phyloP scores from a whole-genome alignment of 2,888 invertebrate species.

The Psococerastis gibbosa region DNA sequence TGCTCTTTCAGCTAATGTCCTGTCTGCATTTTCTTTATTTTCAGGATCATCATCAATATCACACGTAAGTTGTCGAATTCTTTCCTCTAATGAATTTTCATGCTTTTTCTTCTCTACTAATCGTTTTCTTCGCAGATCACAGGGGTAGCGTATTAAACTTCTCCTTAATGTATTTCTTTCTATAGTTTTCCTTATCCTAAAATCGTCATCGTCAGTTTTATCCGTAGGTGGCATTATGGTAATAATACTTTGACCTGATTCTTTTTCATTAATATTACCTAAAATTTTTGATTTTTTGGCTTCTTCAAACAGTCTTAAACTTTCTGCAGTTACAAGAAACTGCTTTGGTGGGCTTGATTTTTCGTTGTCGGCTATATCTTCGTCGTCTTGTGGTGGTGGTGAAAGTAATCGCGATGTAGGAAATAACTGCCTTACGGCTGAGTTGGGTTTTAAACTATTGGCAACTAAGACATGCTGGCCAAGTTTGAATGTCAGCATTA shows the following conservation, averaged over 20 bases:
- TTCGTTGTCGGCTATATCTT: slow-evolving; percentile 19
- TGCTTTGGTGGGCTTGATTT: slow-evolving; percentile 23
- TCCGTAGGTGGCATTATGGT: slow-evolving; percentile 12
- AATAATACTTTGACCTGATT: slow-evolving; percentile 17
- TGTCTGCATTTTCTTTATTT: slow-evolving; percentile 16
- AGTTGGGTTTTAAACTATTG: slow-evolving; percentile 35
- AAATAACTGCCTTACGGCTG: slow-evolving; percentile 68
- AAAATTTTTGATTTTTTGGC: slow-evolving; percentile 34
- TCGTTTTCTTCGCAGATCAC: slow-evolving; percentile 19
- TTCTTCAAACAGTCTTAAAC: slow-evolving; percentile 48
- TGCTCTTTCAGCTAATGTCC: slow-evolving; percentile 26
- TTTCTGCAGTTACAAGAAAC: slow-evolving; percentile 52
- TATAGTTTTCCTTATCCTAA: slow-evolving; percentile 47
- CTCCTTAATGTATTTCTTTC: slow-evolving; percentile 66
- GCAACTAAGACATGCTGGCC: slow-evolving; percentile 33
- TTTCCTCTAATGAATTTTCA: slow-evolving; percentile 65
- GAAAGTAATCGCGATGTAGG: slow-evolving; percentile 40
- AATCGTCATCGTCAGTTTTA: slow-evolving; percentile 21
- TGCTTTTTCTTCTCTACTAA: slow-evolving; percentile 16
- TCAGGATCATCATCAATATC: slow-evolving; percentile 52
- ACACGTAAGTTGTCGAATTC: slow-evolving; percentile 69
- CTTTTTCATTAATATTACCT: slow-evolving; percentile 30
- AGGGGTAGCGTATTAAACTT: slow-evolving; percentile 46
- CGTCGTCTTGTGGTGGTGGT: slow-evolving; percentile 34
- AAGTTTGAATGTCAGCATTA: slow-evolving; percentile 35